Evolutionary conservation across 2,888 invertebrate genomes (phyloP), one percentile per base, ranked within the genome.

Genomic region (Euclidia mi): DNA sequence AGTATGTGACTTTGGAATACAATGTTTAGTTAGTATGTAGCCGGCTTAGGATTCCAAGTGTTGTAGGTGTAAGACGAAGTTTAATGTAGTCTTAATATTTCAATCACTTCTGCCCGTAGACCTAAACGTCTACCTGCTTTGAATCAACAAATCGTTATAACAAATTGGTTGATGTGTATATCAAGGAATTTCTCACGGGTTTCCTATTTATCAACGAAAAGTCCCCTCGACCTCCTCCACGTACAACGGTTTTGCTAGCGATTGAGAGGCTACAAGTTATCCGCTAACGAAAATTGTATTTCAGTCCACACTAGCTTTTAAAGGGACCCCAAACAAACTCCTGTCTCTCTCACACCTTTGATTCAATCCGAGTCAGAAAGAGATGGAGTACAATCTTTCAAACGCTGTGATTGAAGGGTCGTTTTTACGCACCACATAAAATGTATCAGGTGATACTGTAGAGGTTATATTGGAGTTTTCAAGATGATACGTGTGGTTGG

Each of bases 1-100:
- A 68, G 62, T 62, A 64, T 75, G 57, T 71, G 71, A 67, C 58
- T 68, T 64, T 51, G 58, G 56, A 67, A 74, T 57, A 60, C 71
- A 61, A 47, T 58, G 60, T 70, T 56, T 15, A 58, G 50, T 56
- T 49, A 60, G 42, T 47, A 29, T 35, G 20, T 29, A 46, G 41
- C 41, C 46, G 40, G 37, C 10, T 45, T 25, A 38, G 15, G 9
- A 17, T 45, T 38, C 10, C 38, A 38, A 45, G 31, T 9, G n/a
- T n/a, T n/a, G n/a, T n/a, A 35, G n/a, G 10, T 15, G 11, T 34
- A 12, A 25, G 25, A 41, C 25, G 25, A 41, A 49, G 31, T n/a
- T 32, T 25, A 25, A 25, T 25, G 4, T 6, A 25, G 20, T 7
- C 20, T 25, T 25, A 25, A 25, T 25, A 25, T 25, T 25, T 25